Evolutionary conservation across 2,888 invertebrate genomes (phyloP), one percentile per base, ranked within the genome.

Genomic region (Brassicogethes aeneus): DNA sequence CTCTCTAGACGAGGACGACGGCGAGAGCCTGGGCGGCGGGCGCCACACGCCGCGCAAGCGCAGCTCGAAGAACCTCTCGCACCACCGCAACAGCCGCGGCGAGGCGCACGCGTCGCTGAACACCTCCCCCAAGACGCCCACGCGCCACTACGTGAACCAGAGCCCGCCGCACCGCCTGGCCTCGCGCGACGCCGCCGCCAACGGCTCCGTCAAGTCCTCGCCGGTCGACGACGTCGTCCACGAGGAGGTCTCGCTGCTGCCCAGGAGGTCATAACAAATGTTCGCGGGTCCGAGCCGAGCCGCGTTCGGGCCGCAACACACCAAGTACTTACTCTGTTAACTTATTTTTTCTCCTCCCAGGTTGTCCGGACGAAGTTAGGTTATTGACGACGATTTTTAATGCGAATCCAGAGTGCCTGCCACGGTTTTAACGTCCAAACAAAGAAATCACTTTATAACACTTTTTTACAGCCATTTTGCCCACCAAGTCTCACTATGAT

Each of bases 1-100:
- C 62, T 84, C 86, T 0, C 73, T 86, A 44, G 85, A 82, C 51
- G 85, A 85, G 53, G 88, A 88, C 53, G 82, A 86, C 40, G 76
- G 75, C 37, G 76, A 76, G 45, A 74, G 74, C 53, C 10, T 33
- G 3, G 39, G 65, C 65, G 39, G 65, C 65, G 68, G 64, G 3
- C 54, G 62, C 15, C 55, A 56, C 8, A 63, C 64, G 2, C 65
- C 62, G 0, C 47, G 56, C 31, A 54, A 61, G 36, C 55, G 53
- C 44, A 60, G 60, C 2, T 55, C 59, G 15, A 50, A 52, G 34
- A 59, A 55, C 14, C 39, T 54, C 17, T 43, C n/a, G 44, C 47
- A 37, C 42, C 47, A 33, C 30, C 43, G 12, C 40, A 3, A 15
- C 14, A 14, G 3, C 8, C 40, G 36, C 13, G 34, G 37, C 15